These are phyloP conservation scores for Harlomillsia oculata DNA, from an alignment of 1,140 invertebrate genomes.

Conservation along the genomic window DNA sequence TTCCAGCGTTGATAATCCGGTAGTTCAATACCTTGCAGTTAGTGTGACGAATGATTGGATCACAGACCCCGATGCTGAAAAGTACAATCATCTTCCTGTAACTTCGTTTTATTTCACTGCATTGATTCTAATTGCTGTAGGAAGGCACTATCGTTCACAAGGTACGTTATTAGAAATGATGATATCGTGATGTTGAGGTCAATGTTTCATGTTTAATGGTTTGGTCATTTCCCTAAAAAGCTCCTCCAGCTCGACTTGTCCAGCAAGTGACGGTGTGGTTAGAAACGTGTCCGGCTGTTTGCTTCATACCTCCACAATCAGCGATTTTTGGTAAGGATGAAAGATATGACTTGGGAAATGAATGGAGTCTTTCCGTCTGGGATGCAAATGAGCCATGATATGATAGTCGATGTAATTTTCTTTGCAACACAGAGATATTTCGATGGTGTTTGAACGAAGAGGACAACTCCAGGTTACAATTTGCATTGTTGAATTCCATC, in stretches of 20 bases:
- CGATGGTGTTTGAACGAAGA: slow-evolving; percentile 24
- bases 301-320: slow-evolving; percentile 30
- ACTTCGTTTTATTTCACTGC: slow-evolving; percentile 19
- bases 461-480: slow-evolving; percentile 25
- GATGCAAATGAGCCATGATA: not conserved
- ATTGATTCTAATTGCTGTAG: slow-evolving; percentile 29
- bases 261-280: slow-evolving; percentile 24
- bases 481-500: slow-evolving; percentile 24
- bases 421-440: slow-evolving; percentile 22
- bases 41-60: slow-evolving; percentile 28
- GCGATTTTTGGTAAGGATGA: slow-evolving; percentile 29
- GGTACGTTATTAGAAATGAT: slow-evolving; percentile 12
- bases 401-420: not conserved
- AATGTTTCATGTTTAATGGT: not conserved
- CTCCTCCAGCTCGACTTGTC: slow-evolving; percentile 20
- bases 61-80: slow-evolving; percentile 20
- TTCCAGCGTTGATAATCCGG: slow-evolving; percentile 22
- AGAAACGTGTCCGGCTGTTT: slow-evolving; percentile 24
- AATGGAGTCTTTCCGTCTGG: not conserved
- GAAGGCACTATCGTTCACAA: slow-evolving; percentile 9
- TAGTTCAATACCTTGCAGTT: slow-evolving; percentile 21
- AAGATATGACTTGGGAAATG: not conserved
- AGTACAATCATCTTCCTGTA: slow-evolving; percentile 26
- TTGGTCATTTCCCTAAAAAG: slow-evolving; percentile 10
- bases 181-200: not conserved